phyloP scores from a whole-genome alignment of 2,113 vertebrate genomes.

The Pelmatolapia mariae region DNA sequence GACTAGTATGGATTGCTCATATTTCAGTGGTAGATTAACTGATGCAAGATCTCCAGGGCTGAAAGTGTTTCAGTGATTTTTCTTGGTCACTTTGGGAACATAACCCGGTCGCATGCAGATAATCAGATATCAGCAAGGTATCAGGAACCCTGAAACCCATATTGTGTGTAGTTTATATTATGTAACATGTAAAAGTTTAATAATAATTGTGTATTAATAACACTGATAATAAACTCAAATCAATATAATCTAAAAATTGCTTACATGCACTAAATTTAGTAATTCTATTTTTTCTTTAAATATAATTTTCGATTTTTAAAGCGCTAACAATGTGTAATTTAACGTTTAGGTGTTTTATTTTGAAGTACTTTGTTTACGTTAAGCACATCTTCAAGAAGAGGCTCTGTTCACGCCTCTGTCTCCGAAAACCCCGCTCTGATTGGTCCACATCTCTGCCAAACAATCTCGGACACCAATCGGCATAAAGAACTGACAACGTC shows the following conservation, averaged over 20 bases:
- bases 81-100: background rate
- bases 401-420: background rate
- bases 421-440: background rate
- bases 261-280: background rate
- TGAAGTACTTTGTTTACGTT: background rate
- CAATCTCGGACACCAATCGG: background rate
- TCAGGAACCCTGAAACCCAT: background rate
- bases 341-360: background rate
- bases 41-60: background rate
- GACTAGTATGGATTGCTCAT: background rate
- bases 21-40: background rate
- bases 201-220: background rate
- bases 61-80: background rate
- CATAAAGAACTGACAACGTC: background rate
- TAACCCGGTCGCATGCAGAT: background rate
- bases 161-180: background rate
- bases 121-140: background rate
- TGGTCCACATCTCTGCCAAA: background rate
- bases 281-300: background rate
- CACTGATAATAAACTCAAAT: background rate
- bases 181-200: background rate
- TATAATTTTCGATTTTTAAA: background rate
- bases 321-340: background rate
- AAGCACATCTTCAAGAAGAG: accelerated
- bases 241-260: background rate